Evolutionary conservation across 2,888 invertebrate genomes (phyloP), one percentile per base, ranked within the genome.

Genomic region (Leptinotarsa peninsularis): DNA sequence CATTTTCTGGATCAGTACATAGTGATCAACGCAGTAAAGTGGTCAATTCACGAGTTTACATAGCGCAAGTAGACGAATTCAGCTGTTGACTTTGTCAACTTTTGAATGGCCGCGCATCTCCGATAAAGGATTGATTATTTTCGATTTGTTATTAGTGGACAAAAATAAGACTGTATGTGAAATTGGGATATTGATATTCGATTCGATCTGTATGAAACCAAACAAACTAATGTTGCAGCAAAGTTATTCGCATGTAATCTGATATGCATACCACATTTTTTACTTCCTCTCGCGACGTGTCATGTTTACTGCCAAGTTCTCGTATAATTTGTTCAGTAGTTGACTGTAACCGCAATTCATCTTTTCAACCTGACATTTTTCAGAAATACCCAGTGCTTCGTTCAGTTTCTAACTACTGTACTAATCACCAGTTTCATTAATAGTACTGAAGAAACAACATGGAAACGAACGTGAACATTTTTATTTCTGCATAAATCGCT

Each of bases 401-500:
- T 18, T 18, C 54, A 13, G 54, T 43, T 52, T 21, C 4, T 23
- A 58, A 58, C 58, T 58, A 58, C 56, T 21, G 15, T 33, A 63
- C 63, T 63, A 63, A 63, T 63, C 27, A 63, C 63, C 33, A n/a
- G 33, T 43, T 63, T 43, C 43, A 43, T 33, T 10, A 4, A 43
- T 33, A 33, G 33, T 63, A 63, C 27, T 33, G 18, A 27, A 18
- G 18, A 27, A 27, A 63, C 43, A 14, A 13, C 58, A 58, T 10
- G 33, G 33, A 63, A 63, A 63, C 43, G 43, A 63, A 63, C 33
- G 33, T 63, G 43, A 13, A 43, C 13, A 63, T 63, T 63, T 63
- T 43, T 63, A 63, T 43, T 63, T 33, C 63, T 43, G 63, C 63
- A 63, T 63, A 63, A 63, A 33, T 63, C 63, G 43, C n/a, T 63